A percentile compares a stretch with the other conserved stretches of the same genome.
Evolutionary conservation across 2,888 invertebrate genomes (phyloP).

Genomic region (Autographa gamma): DNA sequence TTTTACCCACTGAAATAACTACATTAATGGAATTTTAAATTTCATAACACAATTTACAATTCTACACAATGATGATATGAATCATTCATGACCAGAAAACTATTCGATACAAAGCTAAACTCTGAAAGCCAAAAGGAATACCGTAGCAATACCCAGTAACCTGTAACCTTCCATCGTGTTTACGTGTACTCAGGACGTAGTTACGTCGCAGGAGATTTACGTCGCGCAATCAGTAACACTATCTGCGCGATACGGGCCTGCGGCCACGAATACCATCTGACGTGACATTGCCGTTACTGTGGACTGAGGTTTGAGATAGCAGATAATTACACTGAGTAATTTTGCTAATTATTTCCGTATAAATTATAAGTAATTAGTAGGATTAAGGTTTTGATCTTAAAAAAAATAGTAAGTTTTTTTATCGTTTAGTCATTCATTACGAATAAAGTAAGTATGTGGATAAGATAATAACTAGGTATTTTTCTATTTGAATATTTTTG

Average conservation of each 20-base stretch:
- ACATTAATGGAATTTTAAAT: too few relatives aligned
- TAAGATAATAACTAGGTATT: too few relatives aligned
- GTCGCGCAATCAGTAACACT: conserved; percentile 6
- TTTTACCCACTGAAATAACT: too few relatives aligned
- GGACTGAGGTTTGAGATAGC: not conserved
- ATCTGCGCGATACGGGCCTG: not conserved
- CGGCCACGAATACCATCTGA: not conserved
- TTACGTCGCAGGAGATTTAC: conserved; percentile 3
- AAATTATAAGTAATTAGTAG: too few relatives aligned
- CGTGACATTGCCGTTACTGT: not conserved
- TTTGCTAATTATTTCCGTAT: not conserved
- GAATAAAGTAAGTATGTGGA: too few relatives aligned
- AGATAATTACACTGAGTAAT: not conserved
- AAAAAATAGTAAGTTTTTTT: too few relatives aligned
- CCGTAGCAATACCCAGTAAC: not conserved
- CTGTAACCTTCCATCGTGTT: not conserved
- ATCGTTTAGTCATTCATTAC: too few relatives aligned
- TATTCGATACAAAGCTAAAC: not conserved
- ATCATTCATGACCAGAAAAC: too few relatives aligned
- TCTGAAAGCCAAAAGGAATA: not conserved
- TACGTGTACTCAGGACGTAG: conserved; percentile 2
- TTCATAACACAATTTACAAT: too few relatives aligned
- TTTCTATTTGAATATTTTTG: too few relatives aligned
- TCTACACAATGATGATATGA: too few relatives aligned
- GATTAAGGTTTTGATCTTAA: too few relatives aligned